Percentiles rank a stretch among this genome's conserved stretches.
Evolutionary conservation across 2,888 invertebrate species (phyloP).

Genomic region (Unio delphinus): DNA sequence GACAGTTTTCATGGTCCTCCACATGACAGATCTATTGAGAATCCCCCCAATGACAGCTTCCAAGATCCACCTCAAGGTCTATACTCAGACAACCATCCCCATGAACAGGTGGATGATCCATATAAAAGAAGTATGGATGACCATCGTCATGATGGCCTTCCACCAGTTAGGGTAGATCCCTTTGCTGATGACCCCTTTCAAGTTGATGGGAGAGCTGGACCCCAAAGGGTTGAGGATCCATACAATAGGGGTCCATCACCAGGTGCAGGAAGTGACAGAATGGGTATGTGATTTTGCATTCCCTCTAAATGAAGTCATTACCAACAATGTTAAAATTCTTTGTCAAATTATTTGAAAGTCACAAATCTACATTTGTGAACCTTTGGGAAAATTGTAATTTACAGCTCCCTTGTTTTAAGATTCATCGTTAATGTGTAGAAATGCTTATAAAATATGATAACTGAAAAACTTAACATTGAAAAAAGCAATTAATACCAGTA

Average conservation of each 20-base stretch:
- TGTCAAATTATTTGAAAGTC: too few species aligned
- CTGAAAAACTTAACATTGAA: too few species aligned
- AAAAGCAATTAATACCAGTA: too few species aligned
- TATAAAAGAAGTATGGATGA: conserved; percentile 17
- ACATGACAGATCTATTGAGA: conserved; percentile 28
- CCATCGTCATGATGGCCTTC: conserved; percentile 55
- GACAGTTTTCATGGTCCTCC: conserved; percentile 38
- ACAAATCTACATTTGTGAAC: too few species aligned
- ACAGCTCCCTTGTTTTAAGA: too few species aligned
- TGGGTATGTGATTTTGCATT: conserved; percentile 18
- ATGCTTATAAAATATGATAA: too few species aligned
- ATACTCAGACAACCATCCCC: conserved; percentile 10
- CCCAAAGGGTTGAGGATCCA: conserved; percentile 36
- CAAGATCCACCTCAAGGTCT: conserved; percentile 24
- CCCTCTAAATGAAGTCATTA: too few species aligned
- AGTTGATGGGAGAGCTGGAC: conserved; percentile 41
- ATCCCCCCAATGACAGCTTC: conserved; percentile 24
- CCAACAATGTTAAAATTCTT: too few species aligned
- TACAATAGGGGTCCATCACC: conserved; percentile 49
- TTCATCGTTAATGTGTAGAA: too few species aligned
- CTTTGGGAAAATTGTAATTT: too few species aligned
- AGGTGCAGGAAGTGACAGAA: conserved; percentile 32
- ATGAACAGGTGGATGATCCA: conserved; percentile 2
- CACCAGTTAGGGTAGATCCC: conserved; percentile 57
- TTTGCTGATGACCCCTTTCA: conserved; percentile 64